A percentile compares a stretch with the other conserved stretches of the same genome.
These are phyloP conservation scores for Conops quadrifasciatus DNA, from an alignment of 2,888 invertebrate species.

Conservation along the genomic window DNA sequence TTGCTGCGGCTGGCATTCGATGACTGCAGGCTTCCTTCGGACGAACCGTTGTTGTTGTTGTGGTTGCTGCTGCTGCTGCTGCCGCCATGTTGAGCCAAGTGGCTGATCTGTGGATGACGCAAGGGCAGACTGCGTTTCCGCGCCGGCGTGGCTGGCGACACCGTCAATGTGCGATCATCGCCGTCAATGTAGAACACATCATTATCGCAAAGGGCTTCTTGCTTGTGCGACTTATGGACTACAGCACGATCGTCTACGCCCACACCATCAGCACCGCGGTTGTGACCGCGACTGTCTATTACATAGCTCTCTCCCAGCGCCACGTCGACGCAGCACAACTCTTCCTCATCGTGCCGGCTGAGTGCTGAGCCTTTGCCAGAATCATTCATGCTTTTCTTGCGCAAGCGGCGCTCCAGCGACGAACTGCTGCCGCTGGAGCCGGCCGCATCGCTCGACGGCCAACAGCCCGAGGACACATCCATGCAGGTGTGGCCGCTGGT, in stretches of 20 bases:
- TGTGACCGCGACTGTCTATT: conserved; percentile 54
- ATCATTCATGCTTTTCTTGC: conserved; percentile 66
- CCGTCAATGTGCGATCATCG: conserved; percentile 56
- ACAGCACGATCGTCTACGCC: no score
- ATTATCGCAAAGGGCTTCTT: conserved; percentile 47
- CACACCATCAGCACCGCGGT: conserved; percentile 33
- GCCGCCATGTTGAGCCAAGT: conserved; percentile 48
- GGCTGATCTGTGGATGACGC: conserved; percentile 61
- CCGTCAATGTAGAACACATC: conserved; percentile 50
- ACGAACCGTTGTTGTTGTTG: conserved; percentile 43
- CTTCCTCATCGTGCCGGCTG: conserved; percentile 64
- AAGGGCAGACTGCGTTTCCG: conserved; percentile 61
- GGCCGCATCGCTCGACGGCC: conserved; percentile 69
- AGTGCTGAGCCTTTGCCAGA: conserved; percentile 65
- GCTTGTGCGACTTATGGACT: conserved; percentile 44
- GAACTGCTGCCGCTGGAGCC: conserved; percentile 61
- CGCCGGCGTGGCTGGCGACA: conserved; percentile 59
- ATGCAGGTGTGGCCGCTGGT: conserved; percentile 69
- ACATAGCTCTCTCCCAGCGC: conserved; percentile 40
- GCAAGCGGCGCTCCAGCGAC: conserved; percentile 61
- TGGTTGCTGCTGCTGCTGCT: conserved; percentile 37
- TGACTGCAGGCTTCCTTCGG: conserved; percentile 64
- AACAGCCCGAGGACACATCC: conserved; percentile 83
- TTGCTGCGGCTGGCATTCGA: conserved; percentile 61
- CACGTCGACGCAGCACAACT: conserved; percentile 33